Conservation (phyloP, 1,140 invertebrate species). For the Bicyclus anynana region DNA sequence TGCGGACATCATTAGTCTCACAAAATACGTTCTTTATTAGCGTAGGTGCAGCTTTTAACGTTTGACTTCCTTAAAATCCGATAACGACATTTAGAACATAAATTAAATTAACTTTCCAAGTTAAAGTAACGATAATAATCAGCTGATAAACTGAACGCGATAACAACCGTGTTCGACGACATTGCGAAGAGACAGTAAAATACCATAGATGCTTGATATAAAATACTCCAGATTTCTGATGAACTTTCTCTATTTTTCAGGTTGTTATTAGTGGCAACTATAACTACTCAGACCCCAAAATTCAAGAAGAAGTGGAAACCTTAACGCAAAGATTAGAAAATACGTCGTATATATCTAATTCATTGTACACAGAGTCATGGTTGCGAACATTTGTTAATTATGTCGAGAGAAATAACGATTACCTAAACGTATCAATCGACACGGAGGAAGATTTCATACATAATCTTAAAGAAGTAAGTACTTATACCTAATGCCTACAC, state of each 20-base stretch:
- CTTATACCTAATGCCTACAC: not conserved
- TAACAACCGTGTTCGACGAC: not conserved
- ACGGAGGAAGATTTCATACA: slow-evolving; percentile 86
- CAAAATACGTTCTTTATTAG: no score
- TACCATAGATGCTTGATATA: not conserved
- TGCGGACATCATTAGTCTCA: no score
- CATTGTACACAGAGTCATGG: slow-evolving; percentile 94
- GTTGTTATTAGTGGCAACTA: slow-evolving; percentile 91
- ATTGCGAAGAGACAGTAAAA: not conserved
- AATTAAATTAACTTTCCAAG: not conserved
- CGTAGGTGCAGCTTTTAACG: not conserved
- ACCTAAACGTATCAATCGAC: slow-evolving; percentile 85
- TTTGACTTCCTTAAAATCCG: not conserved
- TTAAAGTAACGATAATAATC: not conserved
- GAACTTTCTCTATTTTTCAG: slow-evolving; percentile 69
- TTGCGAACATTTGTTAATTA: slow-evolving; percentile 90
- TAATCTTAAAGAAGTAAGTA: slow-evolving; percentile 85
- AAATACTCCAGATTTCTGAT: not conserved
- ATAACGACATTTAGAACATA: not conserved
- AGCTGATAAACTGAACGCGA: not conserved
- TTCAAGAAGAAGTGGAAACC: slow-evolving; percentile 88
- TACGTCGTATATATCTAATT: slow-evolving; percentile 86
- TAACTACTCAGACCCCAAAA: slow-evolving; percentile 89
- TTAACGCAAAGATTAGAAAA: slow-evolving; percentile 89
- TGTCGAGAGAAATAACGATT: slow-evolving; percentile 84